These are phyloP conservation scores for Phengaris arion DNA, from an alignment of 2,888 invertebrate genomes.

Conservation along the genomic window DNA sequence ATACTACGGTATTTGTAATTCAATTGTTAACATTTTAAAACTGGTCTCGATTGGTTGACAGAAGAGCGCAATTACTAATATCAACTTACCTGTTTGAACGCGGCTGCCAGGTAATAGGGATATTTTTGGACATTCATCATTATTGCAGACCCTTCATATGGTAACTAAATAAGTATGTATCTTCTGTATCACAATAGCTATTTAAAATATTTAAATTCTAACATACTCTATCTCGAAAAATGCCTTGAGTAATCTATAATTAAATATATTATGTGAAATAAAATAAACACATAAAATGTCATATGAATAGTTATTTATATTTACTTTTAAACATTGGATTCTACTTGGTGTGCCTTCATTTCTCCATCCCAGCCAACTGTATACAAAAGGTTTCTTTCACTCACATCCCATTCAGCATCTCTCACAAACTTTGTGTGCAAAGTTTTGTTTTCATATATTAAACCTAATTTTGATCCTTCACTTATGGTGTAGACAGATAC, in stretches of 20 bases:
- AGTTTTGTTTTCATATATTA: constrained; percentile 58
- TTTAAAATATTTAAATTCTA: no score
- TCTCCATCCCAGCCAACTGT: constrained; percentile 80
- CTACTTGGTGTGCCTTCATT: constrained; percentile 59
- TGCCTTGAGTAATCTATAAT: background rate
- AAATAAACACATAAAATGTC: background rate
- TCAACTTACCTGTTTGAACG: no score
- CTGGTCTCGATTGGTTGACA: no score
- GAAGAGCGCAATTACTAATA: no score
- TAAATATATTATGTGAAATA: background rate
- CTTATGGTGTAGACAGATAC: constrained; percentile 60
- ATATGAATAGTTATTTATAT: background rate
- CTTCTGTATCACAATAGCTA: no score
- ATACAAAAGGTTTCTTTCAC: constrained; percentile 58
- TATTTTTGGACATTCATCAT: no score
- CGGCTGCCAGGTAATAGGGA: no score
- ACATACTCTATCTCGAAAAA: no score
- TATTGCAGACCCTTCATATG: no score
- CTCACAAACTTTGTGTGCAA: constrained; percentile 73
- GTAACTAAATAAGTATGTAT: no score
- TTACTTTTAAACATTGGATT: constrained; percentile 3
- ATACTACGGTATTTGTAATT: no score
- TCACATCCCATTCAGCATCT: constrained; percentile 75
- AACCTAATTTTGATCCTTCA: constrained; percentile 45
- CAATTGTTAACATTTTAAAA: no score